Evolutionary conservation across 2,113 vertebrate genomes (phyloP).

Genomic region (Channa maculata): DNA sequence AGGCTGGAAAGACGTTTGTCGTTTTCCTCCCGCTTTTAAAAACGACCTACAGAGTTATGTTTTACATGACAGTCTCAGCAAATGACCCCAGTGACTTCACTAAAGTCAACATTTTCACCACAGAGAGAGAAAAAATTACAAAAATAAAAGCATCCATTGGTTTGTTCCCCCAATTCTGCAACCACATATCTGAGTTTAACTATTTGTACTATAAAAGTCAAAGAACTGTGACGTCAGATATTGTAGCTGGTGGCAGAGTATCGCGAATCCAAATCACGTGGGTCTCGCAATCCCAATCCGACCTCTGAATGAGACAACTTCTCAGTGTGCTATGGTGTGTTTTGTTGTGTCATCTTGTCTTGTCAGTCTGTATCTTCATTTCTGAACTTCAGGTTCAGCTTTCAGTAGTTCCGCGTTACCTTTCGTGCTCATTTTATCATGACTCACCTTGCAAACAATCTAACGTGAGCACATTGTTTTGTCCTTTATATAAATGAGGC

Average conservation of each 20-base stretch:
- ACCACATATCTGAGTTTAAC: too few relatives aligned
- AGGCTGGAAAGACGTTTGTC: too few relatives aligned
- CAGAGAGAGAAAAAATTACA: too few relatives aligned
- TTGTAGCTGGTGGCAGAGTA: neutral
- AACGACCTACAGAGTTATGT: too few relatives aligned
- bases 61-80: too few relatives aligned
- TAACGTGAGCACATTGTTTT: neutral
- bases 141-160: too few relatives aligned
- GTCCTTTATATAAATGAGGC: neutral
- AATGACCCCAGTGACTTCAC: too few relatives aligned
- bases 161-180: too few relatives aligned
- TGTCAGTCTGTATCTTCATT: neutral
- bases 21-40: too few relatives aligned
- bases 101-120: too few relatives aligned
- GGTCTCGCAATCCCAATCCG: neutral
- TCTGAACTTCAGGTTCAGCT: neutral
- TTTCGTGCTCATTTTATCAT: neutral
- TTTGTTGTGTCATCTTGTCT: too few relatives aligned
- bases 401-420: neutral
- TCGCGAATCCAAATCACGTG: constrained; percentile 47
- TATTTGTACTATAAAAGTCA: neutral
- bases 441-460: neutral
- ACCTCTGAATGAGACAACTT: neutral
- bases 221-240: constrained; percentile 12
- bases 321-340: too few relatives aligned